Evolutionary conservation across 1,140 invertebrate genomes (phyloP), one percentile per base, ranked within the genome.

Genomic region (Ceratina japonica): DNA sequence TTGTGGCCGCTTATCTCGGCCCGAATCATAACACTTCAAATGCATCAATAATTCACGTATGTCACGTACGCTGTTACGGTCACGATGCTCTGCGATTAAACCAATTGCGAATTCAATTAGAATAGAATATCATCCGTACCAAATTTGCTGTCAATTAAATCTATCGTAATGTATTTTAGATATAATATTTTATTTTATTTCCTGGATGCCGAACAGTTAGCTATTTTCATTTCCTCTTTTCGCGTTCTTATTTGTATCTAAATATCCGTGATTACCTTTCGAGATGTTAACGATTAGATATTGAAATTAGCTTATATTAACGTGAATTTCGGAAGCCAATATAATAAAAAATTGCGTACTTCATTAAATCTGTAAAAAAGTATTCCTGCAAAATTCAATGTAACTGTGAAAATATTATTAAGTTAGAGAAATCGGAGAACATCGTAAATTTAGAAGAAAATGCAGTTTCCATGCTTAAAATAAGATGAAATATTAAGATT

Each of bases 401-500:
- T 44, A 44, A 44, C 10, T 44, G n/a, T 44, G 10, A 0, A 44
- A 44, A 7, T 44, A 7, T 0, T 44, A 44, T 44, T 44, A 44
- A 44, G 5, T 8, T 12, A 20, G 16, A 10, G 24, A 83, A 20
- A n/a, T 18, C 0, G 2, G 3, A 31, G 49, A 44, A 13, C 24
- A 75, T 78, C 44, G 62, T 24, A 56, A 78, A 24, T 61, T 64
- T 54, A 72, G 31, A 15, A 4, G 37, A 52, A 37, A 16, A 51
- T 79, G 65, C 8, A 59, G 37, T 79, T 59, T 51, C 12, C 1
- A 51, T 22, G 70, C 85, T 81, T 37, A 79, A 82, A 79, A 77
- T 83, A 85, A 82, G 79, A 79, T 80, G 56, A 73, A 81, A 81
- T 64, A 77, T 83, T 79, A 49, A 68, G 20, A 51, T 16, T 4